phyloP scores from a whole-genome alignment of 2,888 invertebrate species.

The Pristionchus maxplancki region DNA sequence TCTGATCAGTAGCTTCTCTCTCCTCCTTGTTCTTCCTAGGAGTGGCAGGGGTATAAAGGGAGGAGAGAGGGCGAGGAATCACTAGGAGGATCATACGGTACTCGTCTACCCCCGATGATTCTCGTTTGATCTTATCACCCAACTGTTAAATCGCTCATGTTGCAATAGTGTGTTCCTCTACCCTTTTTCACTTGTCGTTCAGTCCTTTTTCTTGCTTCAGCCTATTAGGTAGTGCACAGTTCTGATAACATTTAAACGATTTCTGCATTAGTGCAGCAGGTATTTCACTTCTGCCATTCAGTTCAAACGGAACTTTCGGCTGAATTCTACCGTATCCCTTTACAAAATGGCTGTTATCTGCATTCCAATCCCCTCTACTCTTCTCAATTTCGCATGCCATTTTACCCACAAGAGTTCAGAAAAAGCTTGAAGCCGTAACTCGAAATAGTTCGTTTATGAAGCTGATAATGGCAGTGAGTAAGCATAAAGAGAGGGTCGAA shows the following conservation, averaged over 20 bases:
- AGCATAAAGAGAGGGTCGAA: not conserved
- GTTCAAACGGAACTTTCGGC: constrained; percentile 19
- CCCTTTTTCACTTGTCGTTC: not conserved
- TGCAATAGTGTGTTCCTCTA: not conserved
- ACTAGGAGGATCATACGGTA: not conserved
- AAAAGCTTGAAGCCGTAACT: not conserved
- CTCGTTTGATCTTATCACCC: not conserved
- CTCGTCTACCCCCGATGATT: not conserved
- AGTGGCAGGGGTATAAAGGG: constrained; percentile 18
- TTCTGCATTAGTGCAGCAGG: constrained; percentile 9
- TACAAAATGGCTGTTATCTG: not conserved
- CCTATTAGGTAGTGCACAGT: not conserved
- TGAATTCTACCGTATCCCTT: not conserved
- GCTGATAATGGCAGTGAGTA: not conserved
- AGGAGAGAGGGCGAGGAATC: not conserved
- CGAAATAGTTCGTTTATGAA: not conserved
- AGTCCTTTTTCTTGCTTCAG: constrained; percentile 16
- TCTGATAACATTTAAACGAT: constrained; percentile 37
- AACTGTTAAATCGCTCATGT: not conserved
- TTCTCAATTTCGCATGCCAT: not conserved
- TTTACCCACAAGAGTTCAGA: not conserved
- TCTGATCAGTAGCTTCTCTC: constrained; percentile 21
- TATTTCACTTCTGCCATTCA: not conserved
- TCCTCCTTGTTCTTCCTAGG: not conserved
- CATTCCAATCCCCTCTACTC: not conserved